Evolutionary conservation across 2,797 vertebrate genomes (phyloP), one percentile per base, ranked within the genome.

Genomic region (Gambelia wislizenii): DNA sequence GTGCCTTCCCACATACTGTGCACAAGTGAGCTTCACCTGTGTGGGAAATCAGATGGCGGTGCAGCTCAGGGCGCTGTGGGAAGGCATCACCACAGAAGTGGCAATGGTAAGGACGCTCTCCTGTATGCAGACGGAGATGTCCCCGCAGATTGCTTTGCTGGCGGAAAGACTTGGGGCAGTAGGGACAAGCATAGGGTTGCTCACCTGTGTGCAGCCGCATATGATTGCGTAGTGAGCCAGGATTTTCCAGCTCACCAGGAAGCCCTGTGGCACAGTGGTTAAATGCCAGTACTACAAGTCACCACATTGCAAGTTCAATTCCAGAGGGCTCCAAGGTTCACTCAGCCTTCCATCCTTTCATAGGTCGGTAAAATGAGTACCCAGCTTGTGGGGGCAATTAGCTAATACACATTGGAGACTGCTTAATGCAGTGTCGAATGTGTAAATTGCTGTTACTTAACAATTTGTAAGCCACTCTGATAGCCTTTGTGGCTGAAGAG

Each of bases 11-110:
- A 0, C 98, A 98, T 84, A 96, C 94, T 0, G 97, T 97, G 75
- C 98, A 98, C 75, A 98, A 94, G 91, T 98, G 97, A 25, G 96
- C 97, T 83, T 98, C 97, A 0, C 98, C 97, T 0, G 96, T 97
- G 96, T 98, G 98, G 76, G 95, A 96, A 61, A 98, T 96, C 95
- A 97, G 97, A 74, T 98, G 97, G 0, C 96, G 95, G 6, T 93
- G 93, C 0, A 98, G 97, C n/a, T 98, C 98, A 0, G 97, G 96
- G 64, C 96, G 97, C 96, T 97, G 97, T 8, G 97, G 96, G 91
- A 98, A 98, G 27, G 95, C 94, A 0, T 95, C 93, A 0, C 93
- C 47, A 0, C 98, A 98, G 91, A 98, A 96, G 0, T 86, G 69
- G 94, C 98, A 98, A 47, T 75, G 84, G 67, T 96, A 97, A 0